Evolutionary conservation across 2,888 invertebrate genomes (phyloP).

Genomic region (Epirrhoe tristata): DNA sequence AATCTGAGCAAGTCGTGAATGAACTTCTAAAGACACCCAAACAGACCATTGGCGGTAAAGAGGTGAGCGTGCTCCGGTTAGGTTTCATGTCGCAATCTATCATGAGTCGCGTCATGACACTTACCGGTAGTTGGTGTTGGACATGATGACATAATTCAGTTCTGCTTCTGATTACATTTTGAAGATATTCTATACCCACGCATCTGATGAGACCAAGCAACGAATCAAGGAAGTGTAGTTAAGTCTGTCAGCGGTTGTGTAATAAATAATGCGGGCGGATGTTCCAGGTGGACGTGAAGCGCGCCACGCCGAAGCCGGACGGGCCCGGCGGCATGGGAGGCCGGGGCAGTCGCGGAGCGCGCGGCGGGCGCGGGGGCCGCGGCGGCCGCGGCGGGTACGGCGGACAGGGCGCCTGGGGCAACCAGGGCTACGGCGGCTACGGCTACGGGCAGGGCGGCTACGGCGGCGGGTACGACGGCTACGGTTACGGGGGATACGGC

Average conservation of each 20-base stretch:
- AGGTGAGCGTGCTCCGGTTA: conserved; percentile 83
- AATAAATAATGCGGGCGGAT: too few species aligned
- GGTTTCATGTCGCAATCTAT: background rate
- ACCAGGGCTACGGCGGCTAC: conserved; percentile 88
- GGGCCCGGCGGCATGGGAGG: conserved; percentile 88
- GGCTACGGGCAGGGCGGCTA: conserved; percentile 90
- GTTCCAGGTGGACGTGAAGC: conserved; percentile 94
- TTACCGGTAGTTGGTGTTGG: background rate
- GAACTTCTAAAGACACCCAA: conserved; percentile 96
- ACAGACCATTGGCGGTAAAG: conserved; percentile 96
- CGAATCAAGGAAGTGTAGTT: background rate
- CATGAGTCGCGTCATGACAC: too few species aligned
- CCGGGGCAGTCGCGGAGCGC: conserved; percentile 87
- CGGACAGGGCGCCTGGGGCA: conserved; percentile 88
- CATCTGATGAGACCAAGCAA: conserved; percentile 11
- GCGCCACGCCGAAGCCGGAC: conserved; percentile 96
- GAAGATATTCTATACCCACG: conserved; percentile 38
- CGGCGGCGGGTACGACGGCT: conserved; percentile 90
- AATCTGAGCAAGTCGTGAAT: conserved; percentile 97
- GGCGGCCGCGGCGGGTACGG: conserved; percentile 89
- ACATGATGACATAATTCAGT: conserved; percentile 44
- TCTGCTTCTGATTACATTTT: conserved; percentile 45
- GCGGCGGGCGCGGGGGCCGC: conserved; percentile 89
- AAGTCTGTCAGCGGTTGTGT: conserved; percentile 13
- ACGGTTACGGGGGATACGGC: conserved; percentile 90